Evolutionary conservation across 2,113 vertebrate genomes (phyloP), one percentile per base, ranked within the genome.

Genomic region (Tympanuchus pallidicinctus): DNA sequence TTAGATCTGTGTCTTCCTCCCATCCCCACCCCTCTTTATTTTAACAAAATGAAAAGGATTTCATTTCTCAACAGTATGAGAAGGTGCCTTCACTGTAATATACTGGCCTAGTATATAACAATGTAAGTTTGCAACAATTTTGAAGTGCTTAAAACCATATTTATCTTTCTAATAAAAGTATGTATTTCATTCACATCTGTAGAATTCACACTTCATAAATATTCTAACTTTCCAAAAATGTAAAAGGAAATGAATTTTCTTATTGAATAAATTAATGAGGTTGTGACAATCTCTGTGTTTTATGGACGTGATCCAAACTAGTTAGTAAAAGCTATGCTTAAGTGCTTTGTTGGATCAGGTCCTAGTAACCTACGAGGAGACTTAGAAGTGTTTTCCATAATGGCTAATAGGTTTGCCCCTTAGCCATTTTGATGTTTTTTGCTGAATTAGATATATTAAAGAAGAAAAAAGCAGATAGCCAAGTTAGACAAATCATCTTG

Each of bases 331-430:
- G 22, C 47, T 77, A 12, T 52, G 32, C 81, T 85, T 89, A 94
- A 94, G 76, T 94, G 81, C 21, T 89, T 89, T 94, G 47, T 32
- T 94, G 89, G 89, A 91, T 82, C n/a, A 92, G 17, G 60, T 71
- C 76, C 76, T 77, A 77, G 60, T 11, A 77, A 67, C 8, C 9
- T 59, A 5, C 20, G 7, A 89, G 36, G 21, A 36, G 11, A 72
- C 36, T 63, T 36, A 61, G 81, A 60, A 73, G 2, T 11, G 27
- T 77, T 86, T 73, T 86, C 89, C 60, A 59, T 82, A 77, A 50
- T 2, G 2, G 17, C 4, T 86, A 60, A 85, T 72, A 63, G 3
- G 3, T 77, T 91, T 81, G 25, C 21, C 42, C 25, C 30, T 61
- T 57, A 38, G 24, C 17, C 60, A 32, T 27, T 14, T 21, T 28